Evolutionary conservation across 2,113 vertebrate genomes (phyloP).

Genomic region (Andinoacara biseriatus): DNA sequence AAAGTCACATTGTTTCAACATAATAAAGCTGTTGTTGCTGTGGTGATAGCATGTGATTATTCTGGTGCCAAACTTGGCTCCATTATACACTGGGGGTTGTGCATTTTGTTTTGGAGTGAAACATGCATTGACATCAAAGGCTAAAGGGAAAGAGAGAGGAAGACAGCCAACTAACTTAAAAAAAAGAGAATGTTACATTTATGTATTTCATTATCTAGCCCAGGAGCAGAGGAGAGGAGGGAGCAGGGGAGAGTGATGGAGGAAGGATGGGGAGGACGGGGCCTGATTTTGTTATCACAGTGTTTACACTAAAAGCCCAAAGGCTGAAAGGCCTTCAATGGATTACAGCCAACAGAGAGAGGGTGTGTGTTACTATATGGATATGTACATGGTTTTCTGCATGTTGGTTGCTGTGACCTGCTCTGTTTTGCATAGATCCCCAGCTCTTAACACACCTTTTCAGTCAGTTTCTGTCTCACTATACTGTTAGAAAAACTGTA

Average conservation of each 20-base stretch:
- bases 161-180: constrained; percentile 42
- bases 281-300: constrained; percentile 61
- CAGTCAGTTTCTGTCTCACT: background rate
- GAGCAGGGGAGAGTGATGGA: constrained; percentile 29
- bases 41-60: background rate
- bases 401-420: background rate
- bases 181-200: constrained; percentile 67
- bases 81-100: constrained; percentile 71
- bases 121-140: constrained; percentile 65
- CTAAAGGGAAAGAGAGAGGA: constrained; percentile 53
- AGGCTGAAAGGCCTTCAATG: constrained; percentile 38
- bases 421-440: background rate
- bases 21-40: background rate
- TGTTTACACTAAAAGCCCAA: constrained; percentile 64
- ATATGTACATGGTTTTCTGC: background rate
- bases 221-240: constrained; percentile 33
- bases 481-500: background rate
- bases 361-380: background rate
- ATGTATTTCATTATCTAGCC: constrained; percentile 72
- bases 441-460: background rate
- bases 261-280: constrained; percentile 41
- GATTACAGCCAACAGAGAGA: constrained; percentile 29
- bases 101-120: constrained; percentile 69
- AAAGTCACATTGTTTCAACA: background rate
- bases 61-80: constrained; percentile 39